These are phyloP conservation scores for Oreamnos americanus DNA, from an alignment of 2,113 vertebrate genomes.

Conservation along the genomic window DNA sequence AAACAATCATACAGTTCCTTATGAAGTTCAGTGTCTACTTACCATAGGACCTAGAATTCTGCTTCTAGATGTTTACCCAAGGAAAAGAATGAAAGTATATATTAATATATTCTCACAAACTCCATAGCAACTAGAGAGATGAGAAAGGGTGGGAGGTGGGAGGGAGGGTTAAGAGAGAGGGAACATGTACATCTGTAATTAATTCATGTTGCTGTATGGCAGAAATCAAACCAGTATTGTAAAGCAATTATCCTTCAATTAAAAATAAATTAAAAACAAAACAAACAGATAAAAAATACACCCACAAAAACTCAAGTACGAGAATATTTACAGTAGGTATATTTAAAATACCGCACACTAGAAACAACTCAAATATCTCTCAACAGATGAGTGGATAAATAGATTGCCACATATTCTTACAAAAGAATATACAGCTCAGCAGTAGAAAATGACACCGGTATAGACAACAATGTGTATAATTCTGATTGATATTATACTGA, in stretches of 20 bases:
- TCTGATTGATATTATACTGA: not conserved
- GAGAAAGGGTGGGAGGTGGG: not conserved
- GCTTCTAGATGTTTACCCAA: not conserved
- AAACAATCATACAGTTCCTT: not conserved
- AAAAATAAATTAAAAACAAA: not conserved
- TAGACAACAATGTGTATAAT: fast-evolving
- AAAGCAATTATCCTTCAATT: not conserved
- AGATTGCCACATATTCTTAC: not conserved
- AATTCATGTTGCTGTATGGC: not conserved
- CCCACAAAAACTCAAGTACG: not conserved
- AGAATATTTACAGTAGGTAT: too few relatives aligned
- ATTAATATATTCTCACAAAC: not conserved
- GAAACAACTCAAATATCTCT: not conserved
- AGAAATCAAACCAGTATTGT: not conserved
- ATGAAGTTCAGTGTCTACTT: not conserved
- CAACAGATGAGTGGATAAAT: not conserved
- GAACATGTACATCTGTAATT: not conserved
- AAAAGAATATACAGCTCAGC: not conserved
- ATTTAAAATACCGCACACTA: not conserved
- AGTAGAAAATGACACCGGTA: not conserved
- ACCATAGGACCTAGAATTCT: not conserved
- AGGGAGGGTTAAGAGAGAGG: not conserved
- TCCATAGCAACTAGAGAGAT: not conserved
- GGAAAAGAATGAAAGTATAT: not conserved
- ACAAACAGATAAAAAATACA: not conserved